Evolutionary conservation across 23 tunicate genomes (phyloP).

Genomic region (Styela plicata): DNA sequence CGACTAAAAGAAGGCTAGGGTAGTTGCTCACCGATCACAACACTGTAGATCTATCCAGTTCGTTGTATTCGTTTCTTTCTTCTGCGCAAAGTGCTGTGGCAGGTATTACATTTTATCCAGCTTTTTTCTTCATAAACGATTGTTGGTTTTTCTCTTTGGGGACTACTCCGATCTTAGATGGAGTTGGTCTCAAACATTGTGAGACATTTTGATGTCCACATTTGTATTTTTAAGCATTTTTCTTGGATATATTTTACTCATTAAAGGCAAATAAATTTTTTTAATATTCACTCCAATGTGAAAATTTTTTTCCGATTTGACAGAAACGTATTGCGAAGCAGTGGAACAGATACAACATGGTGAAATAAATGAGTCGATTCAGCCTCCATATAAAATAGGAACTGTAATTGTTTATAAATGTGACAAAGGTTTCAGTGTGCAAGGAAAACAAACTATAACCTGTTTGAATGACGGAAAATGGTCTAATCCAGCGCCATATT

Average conservation of each 20-base stretch:
- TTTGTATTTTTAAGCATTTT: not conserved
- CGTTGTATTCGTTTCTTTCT: too few species aligned
- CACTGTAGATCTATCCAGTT: too few species aligned
- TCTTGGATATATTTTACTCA: not conserved
- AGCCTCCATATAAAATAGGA: conserved; percentile 22
- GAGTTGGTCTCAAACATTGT: too few species aligned
- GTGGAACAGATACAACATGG: not conserved
- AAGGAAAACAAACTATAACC: conserved; percentile 20
- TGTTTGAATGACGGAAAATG: not conserved
- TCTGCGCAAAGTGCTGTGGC: too few species aligned
- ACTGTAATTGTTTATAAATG: conserved; percentile 32
- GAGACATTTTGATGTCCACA: not conserved
- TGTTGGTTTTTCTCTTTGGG: too few species aligned
- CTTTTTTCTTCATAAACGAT: too few species aligned
- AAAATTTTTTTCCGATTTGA: too few species aligned
- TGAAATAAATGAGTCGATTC: not conserved
- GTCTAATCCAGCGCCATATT: conserved; percentile 12
- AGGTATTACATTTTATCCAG: too few species aligned
- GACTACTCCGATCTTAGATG: too few species aligned
- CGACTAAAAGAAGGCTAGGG: too few species aligned
- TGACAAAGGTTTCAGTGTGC: conserved; percentile 38
- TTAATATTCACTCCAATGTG: not conserved
- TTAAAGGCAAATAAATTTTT: too few species aligned
- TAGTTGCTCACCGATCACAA: too few species aligned
- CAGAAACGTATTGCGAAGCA: not conserved